These are phyloP conservation scores for Trichoplusia ni DNA, from an alignment of 1,140 invertebrate genomes.

Conservation along the genomic window DNA sequence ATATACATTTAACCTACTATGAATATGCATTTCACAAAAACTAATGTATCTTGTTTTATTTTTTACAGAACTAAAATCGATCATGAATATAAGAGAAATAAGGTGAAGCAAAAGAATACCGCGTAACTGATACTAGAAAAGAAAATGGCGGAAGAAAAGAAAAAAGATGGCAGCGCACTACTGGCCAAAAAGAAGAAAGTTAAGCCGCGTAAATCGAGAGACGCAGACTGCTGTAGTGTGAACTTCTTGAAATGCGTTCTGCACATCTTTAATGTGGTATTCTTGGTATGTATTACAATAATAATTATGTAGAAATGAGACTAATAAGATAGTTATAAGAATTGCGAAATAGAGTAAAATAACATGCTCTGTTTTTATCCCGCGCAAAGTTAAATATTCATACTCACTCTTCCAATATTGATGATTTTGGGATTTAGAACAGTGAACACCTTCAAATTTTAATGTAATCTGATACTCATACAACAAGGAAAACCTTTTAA, in stretches of 20 bases:
- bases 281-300: slow-evolving; percentile 82
- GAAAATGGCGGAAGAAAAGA: slow-evolving; percentile 74
- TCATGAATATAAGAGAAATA: neutral
- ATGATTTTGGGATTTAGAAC: no score
- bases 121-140: neutral
- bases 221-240: slow-evolving; percentile 89
- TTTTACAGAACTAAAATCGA: slow-evolving; percentile 25
- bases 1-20: neutral
- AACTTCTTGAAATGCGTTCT: slow-evolving; percentile 90
- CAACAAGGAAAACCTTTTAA: no score
- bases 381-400: no score
- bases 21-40: neutral
- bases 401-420: no score
- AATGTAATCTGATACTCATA: no score
- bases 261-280: slow-evolving; percentile 90
- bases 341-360: neutral
- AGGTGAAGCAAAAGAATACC: neutral
- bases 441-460: no score
- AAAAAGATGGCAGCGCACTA: slow-evolving; percentile 67
- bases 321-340: no score
- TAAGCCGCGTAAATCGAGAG: slow-evolving; percentile 81
- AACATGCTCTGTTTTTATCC: no score
- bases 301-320: no score
- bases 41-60: slow-evolving; percentile 1
- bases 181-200: slow-evolving; percentile 72